Conservation (phyloP, 1,140 invertebrate genomes). For the Cecropterus lyciades region DNA sequence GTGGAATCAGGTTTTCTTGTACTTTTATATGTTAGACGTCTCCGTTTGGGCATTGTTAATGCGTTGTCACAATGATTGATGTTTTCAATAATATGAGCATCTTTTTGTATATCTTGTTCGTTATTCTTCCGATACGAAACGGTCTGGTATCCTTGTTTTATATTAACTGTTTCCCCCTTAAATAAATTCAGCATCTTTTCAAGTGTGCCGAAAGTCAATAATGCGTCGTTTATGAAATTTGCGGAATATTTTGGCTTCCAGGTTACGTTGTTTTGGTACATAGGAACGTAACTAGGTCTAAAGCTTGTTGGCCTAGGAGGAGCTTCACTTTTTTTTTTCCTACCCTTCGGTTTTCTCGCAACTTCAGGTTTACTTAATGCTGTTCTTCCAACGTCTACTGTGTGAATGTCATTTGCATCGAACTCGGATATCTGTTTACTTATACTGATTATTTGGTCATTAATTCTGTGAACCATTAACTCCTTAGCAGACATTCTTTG, state of each 20-base stretch:
- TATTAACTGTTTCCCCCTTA: background rate
- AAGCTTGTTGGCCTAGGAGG: too few species aligned
- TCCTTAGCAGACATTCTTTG: slow-evolving; percentile 5
- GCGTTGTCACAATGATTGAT: too few species aligned
- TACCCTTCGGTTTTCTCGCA: background rate
- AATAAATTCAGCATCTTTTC: slow-evolving; percentile 5
- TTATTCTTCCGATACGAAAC: background rate
- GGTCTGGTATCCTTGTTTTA: background rate
- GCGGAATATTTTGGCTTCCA: background rate
- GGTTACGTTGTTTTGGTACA: background rate
- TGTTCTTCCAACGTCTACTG: background rate
- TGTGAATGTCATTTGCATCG: slow-evolving; percentile 6
- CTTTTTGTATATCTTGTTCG: too few species aligned
- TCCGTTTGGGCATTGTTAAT: too few species aligned
- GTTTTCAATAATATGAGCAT: too few species aligned
- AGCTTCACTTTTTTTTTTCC: background rate
- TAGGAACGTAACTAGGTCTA: background rate
- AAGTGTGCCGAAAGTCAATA: slow-evolving; percentile 9
- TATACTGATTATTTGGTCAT: slow-evolving; percentile 15
- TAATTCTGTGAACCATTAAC: slow-evolving; percentile 20
- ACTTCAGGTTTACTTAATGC: background rate
- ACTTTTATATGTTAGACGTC: too few species aligned
- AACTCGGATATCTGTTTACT: slow-evolving; percentile 13
- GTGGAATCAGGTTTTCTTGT: too few species aligned
- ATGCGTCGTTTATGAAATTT: slow-evolving; percentile 2